A percentile compares a stretch with the other conserved stretches of the same genome.
phyloP scores from a whole-genome alignment of 2,113 vertebrate species.

The Macheiramphus alcinus region DNA sequence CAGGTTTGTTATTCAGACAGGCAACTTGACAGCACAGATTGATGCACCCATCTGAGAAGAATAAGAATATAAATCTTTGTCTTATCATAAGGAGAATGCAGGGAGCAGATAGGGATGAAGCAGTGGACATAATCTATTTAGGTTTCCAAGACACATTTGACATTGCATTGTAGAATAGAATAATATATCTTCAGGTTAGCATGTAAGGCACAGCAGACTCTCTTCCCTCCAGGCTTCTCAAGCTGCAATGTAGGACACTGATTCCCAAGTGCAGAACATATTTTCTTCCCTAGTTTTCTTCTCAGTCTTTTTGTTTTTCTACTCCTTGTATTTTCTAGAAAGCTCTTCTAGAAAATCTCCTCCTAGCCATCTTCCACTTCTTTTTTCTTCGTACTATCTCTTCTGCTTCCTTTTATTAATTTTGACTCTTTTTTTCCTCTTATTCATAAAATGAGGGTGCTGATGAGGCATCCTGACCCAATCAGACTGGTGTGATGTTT shows the following conservation, averaged over 20 bases:
- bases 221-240: neutral
- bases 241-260: neutral
- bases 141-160: conserved; percentile 51
- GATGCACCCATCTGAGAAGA: conserved; percentile 54
- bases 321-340: neutral
- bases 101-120: conserved; percentile 49
- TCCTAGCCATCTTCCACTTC: neutral
- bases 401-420: neutral
- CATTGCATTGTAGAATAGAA: conserved; percentile 34
- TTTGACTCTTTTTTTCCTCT: neutral
- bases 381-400: neutral
- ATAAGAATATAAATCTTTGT: conserved; percentile 72
- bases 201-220: neutral
- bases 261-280: neutral
- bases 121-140: conserved; percentile 52
- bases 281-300: neutral
- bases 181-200: conserved; percentile 38
- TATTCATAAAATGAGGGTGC: neutral
- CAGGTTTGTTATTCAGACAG: conserved; percentile 52
- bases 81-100: conserved; percentile 53
- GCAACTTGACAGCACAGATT: conserved; percentile 58
- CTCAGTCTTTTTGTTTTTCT: neutral
- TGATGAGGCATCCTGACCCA: neutral
- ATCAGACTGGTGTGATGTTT: neutral
- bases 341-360: neutral